phyloP scores from a whole-genome alignment of 2,797 vertebrate species.

The Craterocephalus amniculus region DNA sequence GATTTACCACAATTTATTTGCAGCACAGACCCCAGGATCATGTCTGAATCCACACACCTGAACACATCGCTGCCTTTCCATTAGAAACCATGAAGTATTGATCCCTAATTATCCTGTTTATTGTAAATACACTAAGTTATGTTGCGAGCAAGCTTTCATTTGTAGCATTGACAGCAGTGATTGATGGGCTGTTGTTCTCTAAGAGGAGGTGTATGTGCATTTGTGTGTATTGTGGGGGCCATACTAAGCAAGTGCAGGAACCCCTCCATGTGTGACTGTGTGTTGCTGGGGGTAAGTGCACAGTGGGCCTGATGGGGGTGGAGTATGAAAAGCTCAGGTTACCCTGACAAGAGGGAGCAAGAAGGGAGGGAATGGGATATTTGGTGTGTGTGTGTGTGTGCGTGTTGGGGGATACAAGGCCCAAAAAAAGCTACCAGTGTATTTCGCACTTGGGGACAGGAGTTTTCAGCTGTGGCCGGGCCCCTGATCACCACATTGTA shows the following conservation, averaged over 20 bases:
- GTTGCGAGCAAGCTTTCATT: constrained; percentile 35
- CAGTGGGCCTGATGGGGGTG: constrained; percentile 8
- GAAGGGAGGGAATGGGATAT: constrained; percentile 18
- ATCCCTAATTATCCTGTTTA: constrained; percentile 38
- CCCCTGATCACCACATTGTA: constrained; percentile 35
- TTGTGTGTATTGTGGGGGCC: constrained; percentile 15
- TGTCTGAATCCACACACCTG: constrained; percentile 22
- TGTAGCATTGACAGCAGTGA: constrained; percentile 56
- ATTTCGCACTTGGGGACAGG: constrained; percentile 57
- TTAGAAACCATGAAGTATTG: constrained; percentile 8
- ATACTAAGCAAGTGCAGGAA: constrained; percentile 62
- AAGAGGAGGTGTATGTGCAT: neutral
- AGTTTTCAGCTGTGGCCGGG: constrained; percentile 39
- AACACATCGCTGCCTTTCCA: constrained; percentile 6
- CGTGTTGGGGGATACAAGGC: constrained; percentile 39
- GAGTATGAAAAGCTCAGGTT: constrained; percentile 44
- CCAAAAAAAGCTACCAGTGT: constrained; percentile 79
- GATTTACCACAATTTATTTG: neutral
- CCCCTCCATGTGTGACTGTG: constrained; percentile 4
- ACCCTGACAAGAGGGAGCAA: constrained; percentile 43
- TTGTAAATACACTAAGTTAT: constrained; percentile 41
- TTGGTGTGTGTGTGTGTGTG: constrained; percentile 11
- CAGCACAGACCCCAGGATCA: constrained; percentile 10
- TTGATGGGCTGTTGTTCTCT: constrained; percentile 58
- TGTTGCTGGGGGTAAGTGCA: constrained; percentile 3